Conservation (phyloP, 2,113 vertebrate species). For the Heterotilapia buettikoferi region DNA sequence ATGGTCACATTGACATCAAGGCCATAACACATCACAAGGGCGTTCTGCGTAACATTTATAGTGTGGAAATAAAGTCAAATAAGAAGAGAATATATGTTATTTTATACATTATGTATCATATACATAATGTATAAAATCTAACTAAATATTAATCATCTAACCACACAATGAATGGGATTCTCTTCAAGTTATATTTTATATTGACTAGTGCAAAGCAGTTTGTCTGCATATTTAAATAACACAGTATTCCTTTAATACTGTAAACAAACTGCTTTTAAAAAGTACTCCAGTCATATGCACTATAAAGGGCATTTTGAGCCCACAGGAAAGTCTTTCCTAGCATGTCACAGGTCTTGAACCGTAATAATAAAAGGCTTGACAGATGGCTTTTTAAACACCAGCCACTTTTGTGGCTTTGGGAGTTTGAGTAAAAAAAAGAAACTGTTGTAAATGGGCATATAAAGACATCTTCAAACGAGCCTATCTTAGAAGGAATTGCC, state of each 20-base stretch:
- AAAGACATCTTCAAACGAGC: background rate
- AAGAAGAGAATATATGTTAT: background rate
- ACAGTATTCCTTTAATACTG: background rate
- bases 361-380: background rate
- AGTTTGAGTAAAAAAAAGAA: background rate
- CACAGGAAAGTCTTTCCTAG: background rate
- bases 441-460: constrained; percentile 7
- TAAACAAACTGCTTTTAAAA: background rate
- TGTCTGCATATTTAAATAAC: background rate
- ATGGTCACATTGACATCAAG: constrained; percentile 17
- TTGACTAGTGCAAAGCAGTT: background rate
- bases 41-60: background rate
- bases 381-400: constrained; percentile 5
- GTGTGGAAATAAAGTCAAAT: background rate
- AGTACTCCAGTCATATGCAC: background rate
- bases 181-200: background rate
- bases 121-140: background rate
- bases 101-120: background rate
- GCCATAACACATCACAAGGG: constrained; percentile 35
- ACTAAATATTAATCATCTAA: background rate
- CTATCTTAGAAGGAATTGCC: background rate
- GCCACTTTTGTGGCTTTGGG: background rate
- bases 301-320: background rate
- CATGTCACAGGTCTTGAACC: background rate
- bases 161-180: background rate